Base-by-base conservation (phyloP, 2,888 invertebrate species). In the Acanthopleura granulata region DNA sequence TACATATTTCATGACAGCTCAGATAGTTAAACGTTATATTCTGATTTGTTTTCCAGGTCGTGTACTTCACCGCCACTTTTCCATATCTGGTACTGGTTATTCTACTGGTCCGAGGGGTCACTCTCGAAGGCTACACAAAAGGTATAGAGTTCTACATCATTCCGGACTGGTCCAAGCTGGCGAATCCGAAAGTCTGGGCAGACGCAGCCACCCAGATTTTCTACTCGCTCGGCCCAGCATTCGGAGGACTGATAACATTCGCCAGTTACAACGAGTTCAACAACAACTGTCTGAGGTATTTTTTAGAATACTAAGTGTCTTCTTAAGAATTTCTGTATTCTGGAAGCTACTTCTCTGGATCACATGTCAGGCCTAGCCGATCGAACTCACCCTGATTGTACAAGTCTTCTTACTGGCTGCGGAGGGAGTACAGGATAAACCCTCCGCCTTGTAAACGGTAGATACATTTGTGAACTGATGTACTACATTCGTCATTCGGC, bases 61-160 rank as follows among this genome's bases (percentile, higher is more conserved):
- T 80, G 18, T 81, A 81, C 49, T 81, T 81, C 73, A 79, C 79
- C 75, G 81, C 81, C 9, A 76, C 75, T 3, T 81, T 81, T 69
- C 81, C 81, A 11, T 81, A 81, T 72, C 22, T 79, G 0, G 75
- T 81, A 11, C 73, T 81, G 49, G 73, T 80, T 9, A 76, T 77
- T 22, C 73, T 82, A 49, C 40, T 82, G 50, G 69, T 75, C 15
- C 73, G 82, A 29, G 81, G 82, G 15, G 75, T 82, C 29, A 81
- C 82, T 0, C 72, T 82, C 14, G 76, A 76, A 15, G 81, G 82
- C 11, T 79, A 78, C 72, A 76, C 77, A 75, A 70, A 79, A 25
- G 82, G 82, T 18, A 76, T 82, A 49, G 72, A 77, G 29, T 82
- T 80, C 74, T 82, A 81, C 77, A 77, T 81, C 73, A 79, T 80